Base-by-base conservation (phyloP, 2,113 vertebrate genomes). In the Empidonax alnorum region DNA sequence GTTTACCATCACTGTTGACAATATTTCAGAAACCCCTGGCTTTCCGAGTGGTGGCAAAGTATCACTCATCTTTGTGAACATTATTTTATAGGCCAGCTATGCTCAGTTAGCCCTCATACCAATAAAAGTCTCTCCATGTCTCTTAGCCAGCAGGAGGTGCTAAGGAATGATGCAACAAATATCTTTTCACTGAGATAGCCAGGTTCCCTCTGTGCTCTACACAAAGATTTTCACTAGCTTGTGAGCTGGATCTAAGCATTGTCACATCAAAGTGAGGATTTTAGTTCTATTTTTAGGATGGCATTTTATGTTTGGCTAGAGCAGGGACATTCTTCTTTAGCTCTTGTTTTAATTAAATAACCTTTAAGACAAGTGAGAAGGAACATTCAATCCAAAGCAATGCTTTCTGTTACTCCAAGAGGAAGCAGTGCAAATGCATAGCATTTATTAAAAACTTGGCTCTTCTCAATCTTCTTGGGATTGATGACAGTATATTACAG, bases 291-390 rank as follows among this genome's bases (percentile, higher is more conserved):
- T 94, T 96, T 91, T 89, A 89, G 82, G 46, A 68, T 55, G 55
- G 23, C 8, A 58, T 94, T 90, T 85, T 75, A n/a, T 76, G 35
- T 72, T 93, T 96, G 79, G 44, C 68, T 76, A 53, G 47, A 81
- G 47, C 39, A 90, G 23, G 31, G 24, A 50, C 68, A 74, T 95
- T 95, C 82, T 80, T 91, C 62, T 83, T 92, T 80, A 86, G 67
- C 69, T 95, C 14, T 28, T 94, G 68, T 77, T 97, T 96, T 93
- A 84, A 89, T 71, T 79, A 90, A 94, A 53, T 83, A 94, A 88
- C 63, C 68, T 96, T 93, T 85, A 94, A 80, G 83, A 65, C 46
- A 93, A 95, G 56, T 78, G 21, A 81, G 67, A 12, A 80, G 83
- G 75, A 93, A 41, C 90, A 88, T 82, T 83, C 59, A 85, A 83